Conservation (phyloP, 2,113 vertebrate species). For the Aviceda subcristata region DNA sequence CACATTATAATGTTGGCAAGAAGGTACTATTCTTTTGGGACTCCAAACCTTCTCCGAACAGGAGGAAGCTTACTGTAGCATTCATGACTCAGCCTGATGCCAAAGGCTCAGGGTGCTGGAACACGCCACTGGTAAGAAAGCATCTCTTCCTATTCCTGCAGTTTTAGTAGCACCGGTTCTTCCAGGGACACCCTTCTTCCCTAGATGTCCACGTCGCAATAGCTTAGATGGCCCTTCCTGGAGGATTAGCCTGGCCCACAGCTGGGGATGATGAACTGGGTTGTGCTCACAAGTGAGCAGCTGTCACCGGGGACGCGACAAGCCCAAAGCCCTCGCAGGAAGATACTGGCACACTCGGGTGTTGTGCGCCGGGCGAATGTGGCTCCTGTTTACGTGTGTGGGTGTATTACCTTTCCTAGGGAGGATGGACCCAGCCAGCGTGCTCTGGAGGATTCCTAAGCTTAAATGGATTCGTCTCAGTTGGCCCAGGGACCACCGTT, state of each 20-base stretch:
- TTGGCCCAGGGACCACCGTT: not conserved
- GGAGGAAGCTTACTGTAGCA: not conserved
- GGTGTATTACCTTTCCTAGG: not conserved
- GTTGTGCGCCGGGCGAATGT: not conserved
- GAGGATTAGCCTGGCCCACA: not conserved
- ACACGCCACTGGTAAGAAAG: not conserved
- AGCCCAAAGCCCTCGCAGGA: not conserved
- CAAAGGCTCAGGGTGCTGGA: not conserved
- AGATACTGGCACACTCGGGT: too few species aligned
- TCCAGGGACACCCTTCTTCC: not conserved
- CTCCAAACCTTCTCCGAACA: not conserved
- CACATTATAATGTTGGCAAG: not conserved
- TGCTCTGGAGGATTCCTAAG: not conserved
- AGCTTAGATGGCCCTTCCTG: not conserved
- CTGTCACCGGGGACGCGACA: not conserved
- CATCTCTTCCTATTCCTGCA: not conserved
- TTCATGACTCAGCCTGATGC: not conserved
- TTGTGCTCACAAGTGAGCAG: not conserved
- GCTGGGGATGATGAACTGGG: too few species aligned
- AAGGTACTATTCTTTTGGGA: not conserved
- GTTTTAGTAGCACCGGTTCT: not conserved
- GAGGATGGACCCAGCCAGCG: not conserved
- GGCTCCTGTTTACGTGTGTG: not conserved
- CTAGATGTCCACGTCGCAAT: not conserved
- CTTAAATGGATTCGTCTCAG: not conserved